Percentiles rank a stretch among this genome's conserved stretches.
These are phyloP conservation scores for Pteruthius melanotis DNA, from an alignment of 2,113 vertebrate species.

Conservation along the genomic window DNA sequence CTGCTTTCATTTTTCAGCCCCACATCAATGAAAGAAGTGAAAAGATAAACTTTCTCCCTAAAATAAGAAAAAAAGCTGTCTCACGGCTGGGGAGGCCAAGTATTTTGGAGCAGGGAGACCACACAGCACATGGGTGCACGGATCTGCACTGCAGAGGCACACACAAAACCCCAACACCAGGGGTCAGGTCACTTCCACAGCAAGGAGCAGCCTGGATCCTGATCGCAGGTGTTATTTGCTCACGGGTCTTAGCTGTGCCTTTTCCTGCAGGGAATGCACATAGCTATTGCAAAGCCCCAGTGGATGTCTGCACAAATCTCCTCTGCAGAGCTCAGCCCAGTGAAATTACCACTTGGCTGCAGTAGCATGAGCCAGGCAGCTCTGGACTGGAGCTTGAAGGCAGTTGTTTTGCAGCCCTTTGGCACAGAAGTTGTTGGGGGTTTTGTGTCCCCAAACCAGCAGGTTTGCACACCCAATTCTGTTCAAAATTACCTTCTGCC, in stretches of 20 bases:
- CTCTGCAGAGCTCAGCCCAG: neutral
- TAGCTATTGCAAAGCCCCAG: neutral
- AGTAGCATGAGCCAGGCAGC: neutral
- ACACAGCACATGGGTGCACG: accelerated
- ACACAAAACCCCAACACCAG: neutral
- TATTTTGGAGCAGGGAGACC: neutral
- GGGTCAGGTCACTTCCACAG: neutral
- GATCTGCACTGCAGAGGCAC: neutral
- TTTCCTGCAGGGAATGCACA: neutral
- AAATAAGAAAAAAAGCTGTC: neutral
- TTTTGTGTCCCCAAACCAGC: neutral
- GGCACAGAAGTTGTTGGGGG: neutral
- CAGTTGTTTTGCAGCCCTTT: neutral
- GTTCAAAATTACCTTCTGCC: neutral
- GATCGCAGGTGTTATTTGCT: accelerated
- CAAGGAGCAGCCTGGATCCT: neutral
- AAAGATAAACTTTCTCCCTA: neutral
- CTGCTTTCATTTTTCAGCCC: neutral
- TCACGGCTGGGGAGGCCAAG: neutral
- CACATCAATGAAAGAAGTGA: neutral
- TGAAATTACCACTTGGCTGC: neutral
- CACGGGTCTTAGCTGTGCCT: neutral
- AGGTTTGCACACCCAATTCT: accelerated
- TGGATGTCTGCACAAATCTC: neutral
- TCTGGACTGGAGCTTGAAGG: neutral